Percentiles rank a stretch among this genome's conserved stretches.
Conservation (phyloP, 2,888 invertebrate genomes). For the Argyra leucocephala region DNA sequence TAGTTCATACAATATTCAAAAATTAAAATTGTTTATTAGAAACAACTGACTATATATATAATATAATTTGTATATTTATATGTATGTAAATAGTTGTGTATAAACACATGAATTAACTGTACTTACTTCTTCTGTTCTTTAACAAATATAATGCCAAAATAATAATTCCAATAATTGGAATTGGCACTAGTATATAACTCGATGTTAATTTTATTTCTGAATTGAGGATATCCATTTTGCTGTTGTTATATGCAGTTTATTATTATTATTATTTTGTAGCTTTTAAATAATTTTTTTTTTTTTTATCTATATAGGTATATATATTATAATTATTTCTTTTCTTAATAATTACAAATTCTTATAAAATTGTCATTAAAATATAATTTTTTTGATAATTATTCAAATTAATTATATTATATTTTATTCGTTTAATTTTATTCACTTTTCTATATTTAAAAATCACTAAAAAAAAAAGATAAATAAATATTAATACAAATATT, state of each 20-base stretch:
- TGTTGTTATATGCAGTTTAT: no score
- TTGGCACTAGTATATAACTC: background rate
- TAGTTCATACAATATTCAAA: no score
- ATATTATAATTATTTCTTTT: background rate
- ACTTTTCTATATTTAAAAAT: background rate
- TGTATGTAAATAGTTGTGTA: no score
- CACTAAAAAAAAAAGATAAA: background rate
- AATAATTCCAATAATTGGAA: background rate
- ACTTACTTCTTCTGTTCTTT: background rate
- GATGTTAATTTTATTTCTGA: background rate
- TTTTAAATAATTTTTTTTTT: background rate
- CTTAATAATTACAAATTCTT: background rate
- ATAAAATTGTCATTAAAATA: background rate
- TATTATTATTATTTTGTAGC: no score
- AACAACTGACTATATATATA: no score
- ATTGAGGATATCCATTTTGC: background rate
- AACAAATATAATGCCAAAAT: constrained; percentile 1
- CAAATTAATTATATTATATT: background rate
- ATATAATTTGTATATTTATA: no score
- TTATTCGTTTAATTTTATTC: background rate
- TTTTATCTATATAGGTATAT: background rate
- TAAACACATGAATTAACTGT: no score
- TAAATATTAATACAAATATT: background rate
- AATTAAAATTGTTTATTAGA: no score
- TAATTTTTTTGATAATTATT: background rate